Base-by-base conservation (phyloP, 2,113 vertebrate species). In the Pseudopipra pipra region DNA sequence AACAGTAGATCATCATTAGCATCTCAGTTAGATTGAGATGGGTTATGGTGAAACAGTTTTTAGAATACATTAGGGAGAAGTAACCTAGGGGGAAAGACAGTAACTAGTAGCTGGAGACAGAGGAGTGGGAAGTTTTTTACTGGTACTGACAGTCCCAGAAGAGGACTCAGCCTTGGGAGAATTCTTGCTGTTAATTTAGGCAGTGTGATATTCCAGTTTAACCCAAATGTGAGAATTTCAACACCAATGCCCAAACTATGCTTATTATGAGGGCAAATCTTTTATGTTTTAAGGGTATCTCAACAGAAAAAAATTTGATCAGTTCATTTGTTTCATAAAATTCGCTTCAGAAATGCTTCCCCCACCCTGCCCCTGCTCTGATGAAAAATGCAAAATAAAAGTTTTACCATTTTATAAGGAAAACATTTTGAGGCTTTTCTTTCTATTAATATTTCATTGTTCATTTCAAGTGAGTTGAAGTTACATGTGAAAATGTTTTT, bases 301-400 rank as follows among this genome's bases (percentile, higher is more conserved):
- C 33, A 65, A 41, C 5, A 68, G n/a, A 80, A 75, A 51, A 66
- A 14, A 24, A 49, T 54, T 54, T 58, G 11, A 15, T 54, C 23
- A 20, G 19, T 66, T 75, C 2, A 23, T 89, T 47, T 77, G 61
- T 55, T 73, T 44, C 2, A 51, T 41, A 82, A 65, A 63, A 59
- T 54, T 77, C 1, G 58, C 16, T 79, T 83, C 27, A 47, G 41
- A 89, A 76, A 41, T 39, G 16, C 11, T 56, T 63, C 20, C 25
- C 5, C 6, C n/a, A 8, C 7, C 8, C 6, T 27, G 5, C 4
- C 12, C 14, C 11, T 0, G 1, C 25, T 70, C 43, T 66, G 77
- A 83, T 35, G 4, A 65, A 79, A 92, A 76, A n/a, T 52, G 23
- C 24, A 68, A 73, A 84, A 76, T 33, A 46, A 56, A 61, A 39